A percentile compares a stretch with the other conserved stretches of the same genome.
phyloP scores from a whole-genome alignment of 2,797 vertebrate genomes.

The Xiphorhynchus erythropygius region DNA sequence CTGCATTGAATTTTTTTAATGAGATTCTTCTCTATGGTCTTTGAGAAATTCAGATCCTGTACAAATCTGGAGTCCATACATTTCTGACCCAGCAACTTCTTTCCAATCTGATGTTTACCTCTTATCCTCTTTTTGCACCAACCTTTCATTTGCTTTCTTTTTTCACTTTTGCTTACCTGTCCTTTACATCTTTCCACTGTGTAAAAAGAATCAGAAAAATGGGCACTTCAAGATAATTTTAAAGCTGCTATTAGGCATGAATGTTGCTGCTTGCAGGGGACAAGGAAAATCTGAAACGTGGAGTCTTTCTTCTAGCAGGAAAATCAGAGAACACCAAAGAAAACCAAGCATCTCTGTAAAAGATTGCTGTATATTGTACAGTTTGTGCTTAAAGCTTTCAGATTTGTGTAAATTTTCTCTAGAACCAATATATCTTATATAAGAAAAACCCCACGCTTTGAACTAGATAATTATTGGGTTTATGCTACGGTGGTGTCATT shows the following conservation, averaged over 20 bases:
- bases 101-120: neutral
- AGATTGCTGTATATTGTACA: neutral
- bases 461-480: neutral
- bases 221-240: neutral
- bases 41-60: neutral
- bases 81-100: neutral
- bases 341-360: neutral
- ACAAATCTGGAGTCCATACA: neutral
- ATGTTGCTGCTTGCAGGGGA: neutral
- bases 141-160: neutral
- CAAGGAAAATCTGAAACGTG: neutral
- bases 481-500: neutral
- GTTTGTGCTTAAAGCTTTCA: neutral
- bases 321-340: neutral
- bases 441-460: neutral
- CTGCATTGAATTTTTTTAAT: neutral
- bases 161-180: neutral
- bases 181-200: neutral
- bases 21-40: neutral
- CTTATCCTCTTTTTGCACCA: neutral
- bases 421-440: neutral
- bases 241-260: neutral
- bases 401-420: neutral
- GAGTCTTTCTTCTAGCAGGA: neutral
- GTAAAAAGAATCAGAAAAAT: conserved; percentile 1